Conservation (phyloP, 2,888 invertebrate genomes). For the Sesia bembeciformis region DNA sequence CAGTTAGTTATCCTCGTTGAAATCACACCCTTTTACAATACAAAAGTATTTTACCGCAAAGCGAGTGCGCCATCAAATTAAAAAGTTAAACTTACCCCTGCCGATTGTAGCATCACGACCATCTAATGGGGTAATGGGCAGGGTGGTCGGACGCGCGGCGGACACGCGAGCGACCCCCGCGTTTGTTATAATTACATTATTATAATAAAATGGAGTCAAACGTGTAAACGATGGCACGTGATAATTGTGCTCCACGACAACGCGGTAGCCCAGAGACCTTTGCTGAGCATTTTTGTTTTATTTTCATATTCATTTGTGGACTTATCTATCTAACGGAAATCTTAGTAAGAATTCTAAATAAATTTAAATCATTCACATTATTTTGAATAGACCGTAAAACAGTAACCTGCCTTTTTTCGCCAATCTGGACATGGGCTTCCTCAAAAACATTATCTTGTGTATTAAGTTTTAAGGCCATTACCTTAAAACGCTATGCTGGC, state of each 20-base stretch:
- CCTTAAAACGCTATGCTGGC: too few species aligned
- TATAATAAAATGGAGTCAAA: slow-evolving; percentile 66
- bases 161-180: slow-evolving; percentile 44
- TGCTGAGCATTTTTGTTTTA: too few species aligned
- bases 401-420: too few species aligned
- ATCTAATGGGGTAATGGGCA: slow-evolving; percentile 64
- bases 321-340: too few species aligned
- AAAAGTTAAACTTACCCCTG: slow-evolving; percentile 52
- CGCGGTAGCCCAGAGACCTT: too few species aligned
- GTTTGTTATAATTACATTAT: slow-evolving; percentile 62
- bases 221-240: slow-evolving; percentile 63
- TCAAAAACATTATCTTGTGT: too few species aligned
- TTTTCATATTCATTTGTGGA: too few species aligned
- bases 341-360: too few species aligned
- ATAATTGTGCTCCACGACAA: slow-evolving; percentile 17
- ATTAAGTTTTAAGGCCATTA: too few species aligned
- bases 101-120: slow-evolving; percentile 37
- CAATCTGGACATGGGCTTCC: too few species aligned
- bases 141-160: slow-evolving; percentile 24
- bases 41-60: slow-evolving; percentile 8
- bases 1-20: slow-evolving; percentile 5
- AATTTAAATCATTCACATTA: too few species aligned
- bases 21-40: slow-evolving; percentile 53
- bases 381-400: too few species aligned
- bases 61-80: slow-evolving; percentile 45